A percentile compares a stretch with the other conserved stretches of the same genome.
phyloP scores from a whole-genome alignment of 2,888 invertebrate species.

The Acleris emargana region DNA sequence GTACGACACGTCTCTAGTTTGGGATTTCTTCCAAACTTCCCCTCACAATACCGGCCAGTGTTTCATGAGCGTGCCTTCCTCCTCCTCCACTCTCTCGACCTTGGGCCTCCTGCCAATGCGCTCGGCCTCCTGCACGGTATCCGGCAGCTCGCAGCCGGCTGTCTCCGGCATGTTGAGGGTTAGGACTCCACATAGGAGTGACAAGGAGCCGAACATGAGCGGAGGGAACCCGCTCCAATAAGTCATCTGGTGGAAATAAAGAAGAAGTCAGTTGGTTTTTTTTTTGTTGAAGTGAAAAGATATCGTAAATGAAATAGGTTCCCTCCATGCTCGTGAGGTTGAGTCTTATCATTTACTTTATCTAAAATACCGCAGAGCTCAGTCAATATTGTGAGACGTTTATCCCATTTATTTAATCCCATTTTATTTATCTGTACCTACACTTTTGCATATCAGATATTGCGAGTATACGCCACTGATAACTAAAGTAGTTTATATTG shows the following conservation, averaged over 20 bases:
- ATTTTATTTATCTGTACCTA: too few relatives aligned
- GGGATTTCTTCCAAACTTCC: too few relatives aligned
- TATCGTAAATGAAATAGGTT: background rate
- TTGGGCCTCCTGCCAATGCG: slow-evolving; percentile 54
- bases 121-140: slow-evolving; percentile 78
- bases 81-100: slow-evolving; percentile 35
- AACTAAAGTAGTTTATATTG: too few relatives aligned
- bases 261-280: too few relatives aligned
- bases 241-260: slow-evolving; percentile 57
- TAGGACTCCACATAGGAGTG: slow-evolving; percentile 69
- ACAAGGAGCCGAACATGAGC: slow-evolving; percentile 76
- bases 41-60: background rate
- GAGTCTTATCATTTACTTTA: too few relatives aligned
- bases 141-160: slow-evolving; percentile 72
- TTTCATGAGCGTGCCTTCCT: slow-evolving; percentile 24
- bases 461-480: too few relatives aligned
- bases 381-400: too few relatives aligned
- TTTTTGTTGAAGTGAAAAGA: background rate
- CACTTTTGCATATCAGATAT: too few relatives aligned
- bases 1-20: too few relatives aligned
- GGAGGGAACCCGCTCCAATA: slow-evolving; percentile 77
- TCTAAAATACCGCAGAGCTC: too few relatives aligned
- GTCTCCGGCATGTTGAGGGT: slow-evolving; percentile 81
- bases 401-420: too few relatives aligned
- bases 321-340: too few relatives aligned